phyloP scores from a whole-genome alignment of 2,888 invertebrate genomes.

The Oxystoma pomonae region DNA sequence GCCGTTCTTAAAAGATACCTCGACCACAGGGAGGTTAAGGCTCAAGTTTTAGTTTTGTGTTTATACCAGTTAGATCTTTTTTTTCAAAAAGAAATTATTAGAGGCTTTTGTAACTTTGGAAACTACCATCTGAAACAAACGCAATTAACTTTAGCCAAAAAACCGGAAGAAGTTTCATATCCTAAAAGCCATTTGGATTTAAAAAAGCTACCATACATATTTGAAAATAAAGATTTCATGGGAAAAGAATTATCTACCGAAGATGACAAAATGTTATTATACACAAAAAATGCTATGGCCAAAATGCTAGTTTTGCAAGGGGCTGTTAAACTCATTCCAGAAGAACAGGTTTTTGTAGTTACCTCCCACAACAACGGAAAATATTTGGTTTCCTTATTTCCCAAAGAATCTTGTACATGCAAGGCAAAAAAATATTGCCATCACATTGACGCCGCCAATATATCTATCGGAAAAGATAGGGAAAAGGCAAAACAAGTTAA shows the following conservation, averaged over 20 bases:
- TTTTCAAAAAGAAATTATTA: background rate
- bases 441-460: slow-evolving; percentile 1
- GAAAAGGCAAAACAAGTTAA: slow-evolving; percentile 1
- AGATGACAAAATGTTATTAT: background rate
- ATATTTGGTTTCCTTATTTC: background rate
- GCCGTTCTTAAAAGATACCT: background rate
- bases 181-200: background rate
- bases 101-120: background rate
- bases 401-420: slow-evolving; percentile 2
- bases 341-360: background rate
- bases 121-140: background rate
- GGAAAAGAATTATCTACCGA: background rate
- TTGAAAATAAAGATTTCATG: background rate
- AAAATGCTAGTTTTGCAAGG: background rate
- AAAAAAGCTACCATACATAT: background rate
- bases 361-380: background rate
- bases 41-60: background rate
- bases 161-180: background rate
- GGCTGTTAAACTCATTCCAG: background rate
- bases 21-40: background rate
- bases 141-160: background rate
- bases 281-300: background rate
- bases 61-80: background rate
- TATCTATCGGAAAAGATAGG: slow-evolving; percentile 3
- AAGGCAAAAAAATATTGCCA: background rate